Base-by-base conservation (phyloP, 2,888 invertebrate genomes). In the Capitulum mitella region DNA sequence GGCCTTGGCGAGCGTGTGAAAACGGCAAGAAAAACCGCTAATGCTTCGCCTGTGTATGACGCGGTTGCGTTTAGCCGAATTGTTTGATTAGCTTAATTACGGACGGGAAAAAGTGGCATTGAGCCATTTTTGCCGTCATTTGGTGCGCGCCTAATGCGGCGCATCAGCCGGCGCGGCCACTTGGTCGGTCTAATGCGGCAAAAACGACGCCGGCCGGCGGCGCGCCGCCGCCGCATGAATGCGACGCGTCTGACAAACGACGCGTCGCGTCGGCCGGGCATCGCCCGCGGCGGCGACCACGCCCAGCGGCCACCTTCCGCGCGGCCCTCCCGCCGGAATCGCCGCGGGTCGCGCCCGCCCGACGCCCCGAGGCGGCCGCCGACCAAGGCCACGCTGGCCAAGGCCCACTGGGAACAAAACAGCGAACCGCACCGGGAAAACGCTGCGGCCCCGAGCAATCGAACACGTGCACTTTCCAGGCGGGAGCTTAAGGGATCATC, bases 1-100 rank as follows among this genome's bases (percentile, higher is more conserved):
- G 64, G 19, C 64, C 64, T 64, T 64, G 64, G 64, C 29, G 32
- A 19, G 32, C 64, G 64, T 64, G 64, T 34, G 64, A 64, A 64
- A 64, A 64, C 34, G 32, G 16, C 34, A 14, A 16, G 19, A 34
- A 34, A 64, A 64, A 64, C 32, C 5, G 19, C 34, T 16, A 64
- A 34, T 32, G 64, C 29, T 10, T 29, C 10, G 58, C n/a, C 58
- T 29, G 34, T 32, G 64, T 34, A 19, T 34, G 64, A 34, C 64
- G 64, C 34, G 34, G 64, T 19, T 16, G 64, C 64, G 34, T 32
- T 64, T 64, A 34, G 32, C 14, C 34, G 34, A 34, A 64, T 64
- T 64, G 64, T 64, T 64, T 64, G 64, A 64, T 64, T 64, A 64
- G 64, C 34, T 64, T 64, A 64, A 64, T 64, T 32, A 6, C 64